Evolutionary conservation across 2,113 vertebrate species (phyloP).

Genomic region (Lophochroa leadbeateri): DNA sequence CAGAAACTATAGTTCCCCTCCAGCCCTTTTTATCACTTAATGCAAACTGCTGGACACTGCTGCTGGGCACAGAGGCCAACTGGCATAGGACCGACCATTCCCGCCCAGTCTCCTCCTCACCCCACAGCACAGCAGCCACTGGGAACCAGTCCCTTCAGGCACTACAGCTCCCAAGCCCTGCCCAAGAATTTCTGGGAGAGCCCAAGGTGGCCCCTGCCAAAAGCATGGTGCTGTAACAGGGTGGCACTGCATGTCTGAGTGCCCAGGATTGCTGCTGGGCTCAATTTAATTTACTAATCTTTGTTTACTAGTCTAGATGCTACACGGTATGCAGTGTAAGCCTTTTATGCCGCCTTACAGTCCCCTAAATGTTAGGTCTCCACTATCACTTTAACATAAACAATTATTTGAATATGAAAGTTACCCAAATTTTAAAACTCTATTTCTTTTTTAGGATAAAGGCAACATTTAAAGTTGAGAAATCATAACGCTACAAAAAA

Average conservation of each 20-base stretch:
- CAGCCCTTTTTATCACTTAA: neutral
- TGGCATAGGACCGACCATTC: neutral
- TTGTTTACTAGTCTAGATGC: neutral
- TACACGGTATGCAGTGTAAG: neutral
- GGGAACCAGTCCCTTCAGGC: neutral
- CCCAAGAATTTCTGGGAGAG: neutral
- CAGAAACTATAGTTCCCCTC: neutral
- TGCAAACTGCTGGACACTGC: neutral
- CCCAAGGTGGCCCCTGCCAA: neutral
- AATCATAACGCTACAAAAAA: neutral
- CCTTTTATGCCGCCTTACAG: neutral
- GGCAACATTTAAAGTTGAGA: neutral
- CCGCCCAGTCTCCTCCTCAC: neutral
- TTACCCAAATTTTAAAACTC: neutral
- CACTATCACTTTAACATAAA: neutral
- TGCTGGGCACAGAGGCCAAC: neutral
- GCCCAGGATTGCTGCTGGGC: neutral
- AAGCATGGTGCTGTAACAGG: neutral
- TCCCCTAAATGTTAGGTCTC: neutral
- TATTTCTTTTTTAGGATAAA: neutral
- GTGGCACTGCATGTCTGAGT: neutral
- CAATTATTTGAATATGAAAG: neutral
- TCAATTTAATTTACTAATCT: neutral
- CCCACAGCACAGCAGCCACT: fast-evolving
- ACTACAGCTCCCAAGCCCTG: neutral